Evolutionary conservation across 2,113 vertebrate genomes (phyloP).

Genomic region (Notarius lentiginosus): DNA sequence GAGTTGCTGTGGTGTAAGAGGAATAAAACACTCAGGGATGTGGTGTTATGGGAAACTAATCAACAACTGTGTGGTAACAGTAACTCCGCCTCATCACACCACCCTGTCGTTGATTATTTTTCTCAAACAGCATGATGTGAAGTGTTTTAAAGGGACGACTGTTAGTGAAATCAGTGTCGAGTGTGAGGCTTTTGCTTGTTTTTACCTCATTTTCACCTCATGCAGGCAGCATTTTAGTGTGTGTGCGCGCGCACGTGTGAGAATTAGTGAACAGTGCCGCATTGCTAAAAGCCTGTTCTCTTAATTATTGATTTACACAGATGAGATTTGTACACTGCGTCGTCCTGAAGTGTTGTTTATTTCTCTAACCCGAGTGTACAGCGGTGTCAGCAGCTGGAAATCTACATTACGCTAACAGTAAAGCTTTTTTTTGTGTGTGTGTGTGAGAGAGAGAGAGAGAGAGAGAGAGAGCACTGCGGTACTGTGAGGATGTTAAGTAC

Average conservation of each 20-base stretch:
- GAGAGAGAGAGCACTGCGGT: not conserved
- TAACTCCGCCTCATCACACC: not conserved
- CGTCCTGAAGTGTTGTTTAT: constrained; percentile 3
- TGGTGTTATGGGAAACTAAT: not conserved
- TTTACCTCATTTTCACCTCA: not conserved
- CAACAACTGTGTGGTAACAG: not conserved
- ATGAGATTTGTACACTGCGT: constrained; percentile 7
- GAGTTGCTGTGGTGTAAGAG: not conserved
- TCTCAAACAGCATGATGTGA: not conserved
- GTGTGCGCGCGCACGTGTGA: not conserved
- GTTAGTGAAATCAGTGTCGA: not conserved
- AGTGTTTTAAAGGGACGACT: not conserved
- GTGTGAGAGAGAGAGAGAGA: not conserved
- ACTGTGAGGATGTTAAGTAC: constrained; percentile 14
- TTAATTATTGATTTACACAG: constrained; percentile 2
- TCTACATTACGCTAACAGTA: not conserved
- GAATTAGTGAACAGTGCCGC: not conserved
- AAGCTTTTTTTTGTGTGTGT: not conserved
- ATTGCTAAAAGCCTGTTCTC: constrained; percentile 1
- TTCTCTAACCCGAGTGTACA: not conserved
- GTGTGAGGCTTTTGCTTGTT: not conserved
- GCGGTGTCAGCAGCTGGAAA: not conserved
- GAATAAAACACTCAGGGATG: not conserved
- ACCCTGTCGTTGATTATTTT: not conserved
- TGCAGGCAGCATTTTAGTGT: not conserved